Percentiles rank a stretch among this genome's conserved stretches.
Conservation (phyloP, 2,797 vertebrate species). For the Sarcophilus harrisii region DNA sequence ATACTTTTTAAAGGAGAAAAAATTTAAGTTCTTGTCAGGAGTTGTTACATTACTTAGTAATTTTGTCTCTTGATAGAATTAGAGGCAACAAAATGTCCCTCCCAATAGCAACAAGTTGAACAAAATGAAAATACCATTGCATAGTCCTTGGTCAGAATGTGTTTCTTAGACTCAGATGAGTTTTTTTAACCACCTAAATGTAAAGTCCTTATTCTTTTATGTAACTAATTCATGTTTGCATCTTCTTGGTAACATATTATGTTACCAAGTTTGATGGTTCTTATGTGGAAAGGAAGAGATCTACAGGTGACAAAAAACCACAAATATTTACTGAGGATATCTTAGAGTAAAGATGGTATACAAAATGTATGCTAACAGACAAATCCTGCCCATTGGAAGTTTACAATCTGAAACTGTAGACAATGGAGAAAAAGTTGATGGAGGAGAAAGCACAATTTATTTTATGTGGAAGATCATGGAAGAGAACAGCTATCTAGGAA, state of each 20-base stretch:
- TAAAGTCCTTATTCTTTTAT: conserved; percentile 31
- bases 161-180: conserved; percentile 23
- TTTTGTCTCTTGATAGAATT: conserved; percentile 15
- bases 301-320: background rate
- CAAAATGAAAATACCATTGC: conserved; percentile 33
- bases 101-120: conserved; percentile 1
- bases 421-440: background rate
- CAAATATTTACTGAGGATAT: background rate
- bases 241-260: background rate
- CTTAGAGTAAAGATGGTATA: background rate
- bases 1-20: conserved; percentile 32
- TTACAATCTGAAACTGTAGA: conserved; percentile 25
- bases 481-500: conserved; percentile 7
- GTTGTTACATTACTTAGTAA: conserved; percentile 11
- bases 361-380: background rate
- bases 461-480: background rate
- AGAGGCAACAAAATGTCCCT: conserved; percentile 20
- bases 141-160: background rate
- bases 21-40: conserved; percentile 11
- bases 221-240: conserved; percentile 6
- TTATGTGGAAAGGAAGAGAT: background rate
- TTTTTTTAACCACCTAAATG: conserved; percentile 45
- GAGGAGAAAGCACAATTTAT: background rate
- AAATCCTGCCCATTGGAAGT: conserved; percentile 11
- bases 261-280: background rate